Conservation (phyloP, 2,888 invertebrate species). For the Pheosia gnoma region DNA sequence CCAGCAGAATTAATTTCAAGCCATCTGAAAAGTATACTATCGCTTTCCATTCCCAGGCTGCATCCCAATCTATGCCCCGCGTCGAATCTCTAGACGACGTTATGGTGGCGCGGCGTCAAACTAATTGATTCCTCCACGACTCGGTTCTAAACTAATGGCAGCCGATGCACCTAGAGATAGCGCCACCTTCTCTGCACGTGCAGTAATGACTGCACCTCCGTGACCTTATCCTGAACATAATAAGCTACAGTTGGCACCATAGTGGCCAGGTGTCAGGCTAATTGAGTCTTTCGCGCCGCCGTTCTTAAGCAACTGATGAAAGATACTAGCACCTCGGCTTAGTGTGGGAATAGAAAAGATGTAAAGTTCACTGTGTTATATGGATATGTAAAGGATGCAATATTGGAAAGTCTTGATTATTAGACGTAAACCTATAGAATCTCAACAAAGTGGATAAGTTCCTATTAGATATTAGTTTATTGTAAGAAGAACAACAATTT, state of each 20-base stretch:
- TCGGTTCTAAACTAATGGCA: conserved; percentile 17
- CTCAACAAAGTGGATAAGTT: too few species aligned
- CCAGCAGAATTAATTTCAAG: too few species aligned
- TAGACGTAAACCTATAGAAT: neutral
- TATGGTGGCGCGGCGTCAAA: conserved; percentile 46
- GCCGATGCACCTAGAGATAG: conserved; percentile 4
- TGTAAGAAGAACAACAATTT: too few species aligned
- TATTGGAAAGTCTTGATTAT: neutral
- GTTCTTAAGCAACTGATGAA: neutral
- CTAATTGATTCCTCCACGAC: conserved; percentile 56
- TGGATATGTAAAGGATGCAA: neutral
- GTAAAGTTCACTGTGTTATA: neutral
- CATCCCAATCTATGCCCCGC: conserved; percentile 12
- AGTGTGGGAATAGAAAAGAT: neutral
- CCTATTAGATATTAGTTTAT: too few species aligned
- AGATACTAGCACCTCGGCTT: neutral
- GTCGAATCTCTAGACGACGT: conserved; percentile 32
- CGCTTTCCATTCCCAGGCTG: conserved; percentile 12
- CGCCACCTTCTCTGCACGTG: neutral
- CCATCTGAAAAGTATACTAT: too few species aligned
- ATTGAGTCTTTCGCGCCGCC: neutral
- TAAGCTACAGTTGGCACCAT: neutral
- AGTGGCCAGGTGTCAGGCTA: neutral
- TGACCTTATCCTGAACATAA: neutral
- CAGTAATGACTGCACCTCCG: conserved; percentile 1